Conservation (phyloP, 2,113 vertebrate species). For the Sander vitreus region DNA sequence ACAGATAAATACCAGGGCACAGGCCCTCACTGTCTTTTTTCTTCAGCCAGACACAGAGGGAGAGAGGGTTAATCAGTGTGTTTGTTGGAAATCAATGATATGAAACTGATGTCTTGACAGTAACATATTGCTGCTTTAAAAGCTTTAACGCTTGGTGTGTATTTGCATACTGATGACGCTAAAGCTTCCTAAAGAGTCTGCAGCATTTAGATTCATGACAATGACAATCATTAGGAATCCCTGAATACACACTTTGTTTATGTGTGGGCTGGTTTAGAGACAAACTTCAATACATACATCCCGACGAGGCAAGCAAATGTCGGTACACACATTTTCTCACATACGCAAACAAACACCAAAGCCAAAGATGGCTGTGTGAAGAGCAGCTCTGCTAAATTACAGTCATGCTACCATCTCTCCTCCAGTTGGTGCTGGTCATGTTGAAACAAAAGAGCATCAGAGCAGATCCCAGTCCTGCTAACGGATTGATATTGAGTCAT, state of each 20-base stretch:
- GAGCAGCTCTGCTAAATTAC: constrained; percentile 11
- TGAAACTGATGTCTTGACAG: constrained; percentile 37
- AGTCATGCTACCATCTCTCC: constrained; percentile 38
- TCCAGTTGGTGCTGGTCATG: constrained; percentile 27
- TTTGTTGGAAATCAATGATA: constrained; percentile 24
- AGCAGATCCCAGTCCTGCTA: background rate
- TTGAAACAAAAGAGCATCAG: background rate
- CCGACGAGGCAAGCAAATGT: constrained; percentile 1
- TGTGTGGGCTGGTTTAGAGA: constrained; percentile 15
- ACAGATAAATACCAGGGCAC: constrained; percentile 30
- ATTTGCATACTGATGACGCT: constrained; percentile 42
- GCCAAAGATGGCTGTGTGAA: constrained; percentile 14
- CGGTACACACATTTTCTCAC: constrained; percentile 15
- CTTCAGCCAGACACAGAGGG: constrained; percentile 20
- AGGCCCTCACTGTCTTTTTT: constrained; percentile 24
- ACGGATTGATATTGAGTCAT: background rate
- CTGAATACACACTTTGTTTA: constrained; percentile 32
- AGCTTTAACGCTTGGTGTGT: constrained; percentile 20
- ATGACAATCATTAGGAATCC: constrained; percentile 30
- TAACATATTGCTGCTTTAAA: constrained; percentile 30
- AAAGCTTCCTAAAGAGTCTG: constrained; percentile 26
- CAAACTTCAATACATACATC: background rate
- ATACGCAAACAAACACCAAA: constrained; percentile 22
- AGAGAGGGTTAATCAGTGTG: constrained; percentile 38
- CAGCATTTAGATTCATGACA: constrained; percentile 23